Conservation (phyloP, 2,888 invertebrate genomes). For the Tetropium fuscum region DNA sequence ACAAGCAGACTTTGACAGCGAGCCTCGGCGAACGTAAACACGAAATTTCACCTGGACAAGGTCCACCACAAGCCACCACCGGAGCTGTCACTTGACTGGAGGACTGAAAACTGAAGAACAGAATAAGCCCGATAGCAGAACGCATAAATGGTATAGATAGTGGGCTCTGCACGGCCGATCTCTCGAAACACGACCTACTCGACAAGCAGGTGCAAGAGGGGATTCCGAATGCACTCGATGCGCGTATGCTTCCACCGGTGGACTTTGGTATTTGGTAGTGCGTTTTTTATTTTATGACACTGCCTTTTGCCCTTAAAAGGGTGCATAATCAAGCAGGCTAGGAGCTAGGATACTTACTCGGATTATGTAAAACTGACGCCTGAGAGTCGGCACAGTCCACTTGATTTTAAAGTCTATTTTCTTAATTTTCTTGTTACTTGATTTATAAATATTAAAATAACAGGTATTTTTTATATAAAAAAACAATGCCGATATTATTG, state of each 20-base stretch:
- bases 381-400: too few relatives aligned
- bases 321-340: slow-evolving; percentile 1
- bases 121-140: slow-evolving; percentile 17
- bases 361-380: too few relatives aligned
- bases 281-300: slow-evolving; percentile 7
- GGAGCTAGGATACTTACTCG: too few relatives aligned
- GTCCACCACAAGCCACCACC: background rate
- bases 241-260: slow-evolving; percentile 2
- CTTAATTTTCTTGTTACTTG: too few relatives aligned
- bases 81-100: slow-evolving; percentile 17
- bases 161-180: slow-evolving; percentile 20
- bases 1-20: background rate
- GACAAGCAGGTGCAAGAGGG: slow-evolving; percentile 29
- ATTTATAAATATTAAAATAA: too few relatives aligned
- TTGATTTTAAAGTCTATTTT: too few relatives aligned
- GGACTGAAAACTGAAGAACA: slow-evolving; percentile 24
- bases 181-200: slow-evolving; percentile 23
- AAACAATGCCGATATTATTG: too few relatives aligned
- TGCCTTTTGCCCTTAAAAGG: background rate
- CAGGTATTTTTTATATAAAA: too few relatives aligned
- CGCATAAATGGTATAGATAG: slow-evolving; percentile 24
- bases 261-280: background rate
- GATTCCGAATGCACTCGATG: slow-evolving; percentile 18
- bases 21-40: background rate
- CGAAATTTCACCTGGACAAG: slow-evolving; percentile 16